Conservation (phyloP, 2,797 vertebrate genomes). For the Tiaroga cobitis region DNA sequence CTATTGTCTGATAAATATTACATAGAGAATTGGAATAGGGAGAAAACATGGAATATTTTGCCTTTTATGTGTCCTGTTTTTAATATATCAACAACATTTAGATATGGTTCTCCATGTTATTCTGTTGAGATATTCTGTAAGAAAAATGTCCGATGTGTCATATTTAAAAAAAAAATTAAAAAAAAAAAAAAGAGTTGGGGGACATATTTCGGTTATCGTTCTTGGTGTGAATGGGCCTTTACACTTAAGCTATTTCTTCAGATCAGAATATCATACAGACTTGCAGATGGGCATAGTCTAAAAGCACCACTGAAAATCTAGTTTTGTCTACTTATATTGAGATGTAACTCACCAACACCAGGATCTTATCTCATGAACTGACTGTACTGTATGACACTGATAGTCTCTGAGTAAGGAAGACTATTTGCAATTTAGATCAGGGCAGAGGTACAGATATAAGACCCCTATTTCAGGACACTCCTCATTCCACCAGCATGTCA, state of each 20-base stretch:
- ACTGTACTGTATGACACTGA: neutral
- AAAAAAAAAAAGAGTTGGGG: neutral
- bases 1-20: neutral
- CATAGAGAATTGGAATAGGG: neutral
- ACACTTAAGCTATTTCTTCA: neutral
- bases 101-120: neutral
- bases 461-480: neutral
- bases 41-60: neutral
- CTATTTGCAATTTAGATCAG: neutral
- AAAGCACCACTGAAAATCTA: neutral
- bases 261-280: neutral
- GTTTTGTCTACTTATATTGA: neutral
- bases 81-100: neutral
- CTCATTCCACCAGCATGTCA: conserved; percentile 19
- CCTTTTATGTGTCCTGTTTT: neutral
- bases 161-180: too few relatives aligned
- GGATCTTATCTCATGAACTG: neutral
- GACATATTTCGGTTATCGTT: neutral
- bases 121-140: neutral
- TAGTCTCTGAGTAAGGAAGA: neutral
- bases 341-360: neutral
- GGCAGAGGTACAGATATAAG: neutral
- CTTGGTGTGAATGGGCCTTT: neutral
- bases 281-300: neutral
- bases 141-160: neutral